phyloP scores from a whole-genome alignment of 2,797 vertebrate species.

The Ataeniobius toweri region DNA sequence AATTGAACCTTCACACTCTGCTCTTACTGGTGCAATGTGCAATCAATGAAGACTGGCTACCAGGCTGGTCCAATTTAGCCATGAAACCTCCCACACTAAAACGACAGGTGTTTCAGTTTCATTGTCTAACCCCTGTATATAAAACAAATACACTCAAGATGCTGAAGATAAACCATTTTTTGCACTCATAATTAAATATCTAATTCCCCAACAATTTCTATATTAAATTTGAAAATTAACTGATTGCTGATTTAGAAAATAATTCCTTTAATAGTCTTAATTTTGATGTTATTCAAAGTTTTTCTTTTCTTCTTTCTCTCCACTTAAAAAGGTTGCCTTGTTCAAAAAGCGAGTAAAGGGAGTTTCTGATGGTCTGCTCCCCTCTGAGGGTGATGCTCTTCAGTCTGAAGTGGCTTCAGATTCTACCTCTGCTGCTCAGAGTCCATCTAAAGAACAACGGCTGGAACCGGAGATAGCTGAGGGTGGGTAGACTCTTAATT shows the following conservation, averaged over 20 bases:
- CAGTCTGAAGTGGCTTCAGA: conserved; percentile 53
- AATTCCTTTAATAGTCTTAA: background rate
- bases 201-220: background rate
- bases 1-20: too few relatives aligned
- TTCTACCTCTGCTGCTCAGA: conserved; percentile 66
- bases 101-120: too few relatives aligned
- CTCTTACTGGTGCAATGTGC: too few relatives aligned
- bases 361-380: conserved; percentile 63
- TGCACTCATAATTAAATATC: background rate
- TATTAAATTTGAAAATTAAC: background rate
- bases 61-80: too few relatives aligned
- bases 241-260: background rate
- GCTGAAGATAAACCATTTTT: background rate
- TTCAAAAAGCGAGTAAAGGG: conserved; percentile 87
- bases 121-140: too few relatives aligned
- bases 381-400: conserved; percentile 52
- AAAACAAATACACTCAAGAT: background rate
- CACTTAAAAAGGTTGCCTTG: conserved; percentile 84
- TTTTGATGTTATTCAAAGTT: background rate
- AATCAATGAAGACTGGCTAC: too few relatives aligned
- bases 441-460: conserved; percentile 69
- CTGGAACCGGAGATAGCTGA: conserved; percentile 62
- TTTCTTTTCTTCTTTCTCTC: background rate
- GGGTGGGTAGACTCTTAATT: conserved; percentile 52
- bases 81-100: too few relatives aligned